Base-by-base conservation (phyloP, 2,888 invertebrate species). In the Lycaena phlaeas region DNA sequence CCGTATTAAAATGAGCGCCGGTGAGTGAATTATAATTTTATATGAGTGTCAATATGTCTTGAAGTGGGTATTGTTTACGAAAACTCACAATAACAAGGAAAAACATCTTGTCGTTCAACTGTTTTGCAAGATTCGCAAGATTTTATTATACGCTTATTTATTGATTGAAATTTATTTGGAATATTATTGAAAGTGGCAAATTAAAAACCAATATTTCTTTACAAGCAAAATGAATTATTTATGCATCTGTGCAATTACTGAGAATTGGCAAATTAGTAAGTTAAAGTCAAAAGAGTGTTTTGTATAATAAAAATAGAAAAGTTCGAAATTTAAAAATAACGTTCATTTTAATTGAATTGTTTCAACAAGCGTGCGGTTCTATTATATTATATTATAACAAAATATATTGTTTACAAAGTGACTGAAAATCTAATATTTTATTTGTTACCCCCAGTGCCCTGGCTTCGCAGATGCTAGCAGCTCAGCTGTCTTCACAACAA, bases 391-490 rank as follows among this genome's bases (percentile, higher is more conserved):
- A 25, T 14, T 26, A 25, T 3, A 12, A 11, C 22, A 11, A 27
- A 26, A 14, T 14, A 11, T 29, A 27, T 12, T 26, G 14, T 9
- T 25, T 10, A 26, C 22, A 43, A 52, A 44, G 44, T 50, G 61
- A 63, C 60, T 68, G 64, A 64, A 61, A 57, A 58, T 75, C 77
- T 82, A 82, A 82, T 75, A 69, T 66, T 63, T 66, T 60, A 69
- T 74, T 67, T 81, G 70, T 82, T 87, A n/a, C 91, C 88, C 91
- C 91, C 93, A 94, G 94, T 93, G 94, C 94, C 92, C 94, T 95
- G 90, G 94, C 94, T 91, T 92, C 94, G 89, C 94, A 94, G 93
- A 94, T 94, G 94, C 93, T 93, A 89, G 94, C 93, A 88, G 90
- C 92, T 87, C 94, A 94, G 90, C 90, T 93, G 85, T 93, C 93